A percentile compares a stretch with the other conserved stretches of the same genome.
These are phyloP conservation scores for Brachionus koreanus DNA, from an alignment of 1,140 invertebrate species.

Conservation along the genomic window DNA sequence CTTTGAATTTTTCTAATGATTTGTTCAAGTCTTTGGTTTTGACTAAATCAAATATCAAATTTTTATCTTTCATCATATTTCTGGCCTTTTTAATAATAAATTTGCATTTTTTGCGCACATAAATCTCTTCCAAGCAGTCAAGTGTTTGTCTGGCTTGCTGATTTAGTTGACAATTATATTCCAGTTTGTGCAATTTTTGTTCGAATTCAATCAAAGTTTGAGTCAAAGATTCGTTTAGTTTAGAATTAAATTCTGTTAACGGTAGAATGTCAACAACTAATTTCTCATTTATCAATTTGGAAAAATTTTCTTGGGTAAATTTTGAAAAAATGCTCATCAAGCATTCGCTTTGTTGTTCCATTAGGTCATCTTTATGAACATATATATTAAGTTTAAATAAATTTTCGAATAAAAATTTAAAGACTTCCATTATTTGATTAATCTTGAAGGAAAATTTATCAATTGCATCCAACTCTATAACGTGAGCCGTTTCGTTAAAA, in stretches of 20 bases:
- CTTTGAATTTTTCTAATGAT: background rate
- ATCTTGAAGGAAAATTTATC: background rate
- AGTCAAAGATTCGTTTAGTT: background rate
- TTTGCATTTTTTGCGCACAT: slow-evolving; percentile 35
- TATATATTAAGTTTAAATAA: background rate
- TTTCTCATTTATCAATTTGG: background rate
- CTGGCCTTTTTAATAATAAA: background rate
- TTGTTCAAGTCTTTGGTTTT: background rate
- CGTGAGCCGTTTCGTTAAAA: background rate
- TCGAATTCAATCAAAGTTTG: background rate
- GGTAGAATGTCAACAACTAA: slow-evolving; percentile 19
- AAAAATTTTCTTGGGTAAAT: background rate
- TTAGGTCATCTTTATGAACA: background rate
- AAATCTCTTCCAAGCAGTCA: slow-evolving; percentile 19
- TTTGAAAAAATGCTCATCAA: background rate
- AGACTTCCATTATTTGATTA: background rate
- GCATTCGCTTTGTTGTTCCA: background rate
- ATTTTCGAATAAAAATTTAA: background rate
- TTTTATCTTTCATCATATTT: slow-evolving; percentile 29
- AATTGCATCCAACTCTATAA: background rate
- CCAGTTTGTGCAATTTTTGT: slow-evolving; percentile 10
- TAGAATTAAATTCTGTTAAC: background rate
- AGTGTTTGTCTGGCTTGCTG: background rate
- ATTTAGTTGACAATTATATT: background rate
- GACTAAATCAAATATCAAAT: slow-evolving; percentile 8